Percentiles rank a stretch among this genome's conserved stretches.
phyloP scores from a whole-genome alignment of 2,888 invertebrate species.

The Xestia c-nigrum region DNA sequence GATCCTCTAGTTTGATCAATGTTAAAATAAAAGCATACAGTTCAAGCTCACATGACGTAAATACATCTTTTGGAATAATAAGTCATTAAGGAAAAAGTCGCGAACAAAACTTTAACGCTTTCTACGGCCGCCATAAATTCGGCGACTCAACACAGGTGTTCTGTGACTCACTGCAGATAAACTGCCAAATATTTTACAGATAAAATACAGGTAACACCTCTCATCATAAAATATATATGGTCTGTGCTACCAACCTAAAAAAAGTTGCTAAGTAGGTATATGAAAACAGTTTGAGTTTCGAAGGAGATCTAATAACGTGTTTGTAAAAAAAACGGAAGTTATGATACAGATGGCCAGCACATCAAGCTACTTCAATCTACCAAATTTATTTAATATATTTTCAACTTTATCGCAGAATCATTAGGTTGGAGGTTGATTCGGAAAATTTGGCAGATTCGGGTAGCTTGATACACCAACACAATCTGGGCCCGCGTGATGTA shows the following conservation, averaged over 20 bases:
- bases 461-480: neutral
- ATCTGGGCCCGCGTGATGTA: neutral
- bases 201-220: neutral
- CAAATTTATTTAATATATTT: too few species aligned
- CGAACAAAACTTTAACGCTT: constrained; percentile 28
- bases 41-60: neutral
- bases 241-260: neutral
- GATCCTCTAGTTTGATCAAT: neutral
- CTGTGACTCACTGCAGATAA: constrained; percentile 39
- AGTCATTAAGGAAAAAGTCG: constrained; percentile 41
- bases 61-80: constrained; percentile 12
- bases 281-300: neutral
- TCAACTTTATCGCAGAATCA: too few species aligned
- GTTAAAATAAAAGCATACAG: neutral
- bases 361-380: too few species aligned
- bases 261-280: constrained; percentile 1
- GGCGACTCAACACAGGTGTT: constrained; percentile 37
- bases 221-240: neutral
- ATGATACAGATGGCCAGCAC: too few species aligned
- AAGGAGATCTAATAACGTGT: neutral
- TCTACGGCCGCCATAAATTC: constrained; percentile 14
- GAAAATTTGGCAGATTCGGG: too few species aligned
- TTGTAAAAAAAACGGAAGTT: neutral
- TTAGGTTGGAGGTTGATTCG: too few species aligned
- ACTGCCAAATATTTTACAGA: constrained; percentile 24